Evolutionary conservation across 2,113 vertebrate genomes (phyloP).

Genomic region (Mormoops blainvillei): DNA sequence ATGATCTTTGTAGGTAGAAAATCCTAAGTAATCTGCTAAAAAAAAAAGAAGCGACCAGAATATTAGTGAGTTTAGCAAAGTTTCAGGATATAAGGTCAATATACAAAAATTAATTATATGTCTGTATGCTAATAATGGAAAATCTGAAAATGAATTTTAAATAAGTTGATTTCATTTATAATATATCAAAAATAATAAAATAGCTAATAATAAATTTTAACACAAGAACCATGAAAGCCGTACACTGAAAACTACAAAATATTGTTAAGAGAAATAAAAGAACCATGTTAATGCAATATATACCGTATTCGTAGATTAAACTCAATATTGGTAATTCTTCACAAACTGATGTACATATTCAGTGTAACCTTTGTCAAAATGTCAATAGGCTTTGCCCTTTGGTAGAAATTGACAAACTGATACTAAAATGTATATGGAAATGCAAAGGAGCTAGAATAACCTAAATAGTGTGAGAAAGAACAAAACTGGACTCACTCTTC

Average conservation of each 20-base stretch:
- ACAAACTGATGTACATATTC: neutral
- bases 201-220: conserved; percentile 7
- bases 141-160: neutral
- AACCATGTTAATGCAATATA: neutral
- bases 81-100: neutral
- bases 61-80: neutral
- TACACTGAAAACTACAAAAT: neutral
- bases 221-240: neutral
- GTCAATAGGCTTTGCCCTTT: neutral
- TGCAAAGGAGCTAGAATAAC: neutral
- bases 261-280: neutral
- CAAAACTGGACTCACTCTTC: neutral
- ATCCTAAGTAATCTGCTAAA: neutral
- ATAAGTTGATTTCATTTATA: neutral
- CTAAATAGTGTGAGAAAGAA: neutral
- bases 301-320: neutral
- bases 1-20: conserved; percentile 3
- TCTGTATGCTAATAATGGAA: neutral
- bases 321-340: neutral
- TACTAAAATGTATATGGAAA: neutral
- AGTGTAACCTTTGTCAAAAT: neutral
- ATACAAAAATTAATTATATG: neutral
- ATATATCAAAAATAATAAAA: neutral
- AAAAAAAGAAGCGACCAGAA: neutral
- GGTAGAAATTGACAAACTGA: neutral